These are phyloP conservation scores for Zonitis immaculata DNA, from an alignment of 2,888 invertebrate genomes.

Conservation along the genomic window DNA sequence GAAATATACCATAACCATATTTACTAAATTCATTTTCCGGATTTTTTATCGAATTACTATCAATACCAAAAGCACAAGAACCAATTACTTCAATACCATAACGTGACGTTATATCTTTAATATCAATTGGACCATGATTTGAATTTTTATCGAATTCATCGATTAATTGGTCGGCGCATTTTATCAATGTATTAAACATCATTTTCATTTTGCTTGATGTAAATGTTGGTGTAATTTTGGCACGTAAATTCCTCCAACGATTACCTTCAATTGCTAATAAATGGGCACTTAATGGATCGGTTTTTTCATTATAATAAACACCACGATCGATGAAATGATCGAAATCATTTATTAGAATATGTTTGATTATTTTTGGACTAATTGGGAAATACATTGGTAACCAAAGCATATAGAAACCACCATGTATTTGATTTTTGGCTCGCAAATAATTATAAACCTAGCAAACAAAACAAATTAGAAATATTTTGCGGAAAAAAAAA, in stretches of 20 bases:
- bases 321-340: too few species aligned
- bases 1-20: conserved; percentile 26
- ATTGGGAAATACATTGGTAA: neutral
- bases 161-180: conserved; percentile 26
- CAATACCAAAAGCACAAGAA: neutral
- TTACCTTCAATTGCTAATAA: too few species aligned
- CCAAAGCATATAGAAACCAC: neutral
- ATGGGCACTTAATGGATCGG: too few species aligned
- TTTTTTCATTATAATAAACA: too few species aligned
- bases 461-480: neutral
- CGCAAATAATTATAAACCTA: neutral
- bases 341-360: too few species aligned
- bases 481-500: too few species aligned
- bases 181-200: conserved; percentile 23
- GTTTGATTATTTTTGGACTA: neutral
- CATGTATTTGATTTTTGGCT: neutral
- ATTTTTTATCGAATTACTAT: conserved; percentile 51
- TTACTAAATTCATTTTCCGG: conserved; percentile 49
- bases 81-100: conserved; percentile 51
- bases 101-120: conserved; percentile 46
- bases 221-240: too few species aligned
- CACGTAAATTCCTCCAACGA: too few species aligned
- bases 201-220: conserved; percentile 12
- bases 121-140: conserved; percentile 38
- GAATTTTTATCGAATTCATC: conserved; percentile 25